Evolutionary conservation across 1,140 invertebrate species (phyloP), one percentile per base, ranked within the genome.

Genomic region (Euwallacea fornicatus): DNA sequence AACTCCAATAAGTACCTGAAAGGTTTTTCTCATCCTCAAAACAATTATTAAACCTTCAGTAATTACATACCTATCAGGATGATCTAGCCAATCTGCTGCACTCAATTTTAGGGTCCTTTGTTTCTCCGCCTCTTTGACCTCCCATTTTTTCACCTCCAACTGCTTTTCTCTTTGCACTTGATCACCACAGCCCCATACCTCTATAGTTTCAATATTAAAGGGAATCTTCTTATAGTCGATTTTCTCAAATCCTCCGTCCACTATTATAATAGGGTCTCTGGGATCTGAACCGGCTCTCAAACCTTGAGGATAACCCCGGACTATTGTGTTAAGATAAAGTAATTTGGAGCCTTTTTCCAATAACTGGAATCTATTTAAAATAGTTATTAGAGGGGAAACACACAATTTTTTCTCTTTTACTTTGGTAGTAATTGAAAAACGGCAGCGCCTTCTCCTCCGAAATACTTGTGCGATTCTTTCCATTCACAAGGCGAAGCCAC

Each of bases 171-270:
- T 85, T 81, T 83, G 88, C 79, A 82, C 80, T 79, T 85, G 84
- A 78, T 92, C 90, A n/a, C 92, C 92, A 78, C 92, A 94, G 15
- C 92, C 92, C 91, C 92, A 94, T 8, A 95, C 94, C 86, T 95
- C 88, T 58, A 91, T 83, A 13, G 82, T 84, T 62, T 85, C 77
- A 0, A 92, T 79, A 7, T 81, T 81, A 74, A 89, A 90, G 0
- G 89, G 86, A 60, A 89, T 88, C 60, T 88, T 88, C 72, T 85
- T 82, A 78, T 83, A 88, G 72, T 85, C 84, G 60, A 89, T 81
- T 66, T 86, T 83, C 76, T 89, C 87, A 81, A 94, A 93, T 65
- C 89, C 89, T 69, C 87, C 86, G 74, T 91, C 86, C 42, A 97
- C 86, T 59, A 86, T 83, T 42, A 97, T 85, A 11, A 89, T 84